Base-by-base conservation (phyloP, 1,140 invertebrate species). In the Platyscapa corneri region DNA sequence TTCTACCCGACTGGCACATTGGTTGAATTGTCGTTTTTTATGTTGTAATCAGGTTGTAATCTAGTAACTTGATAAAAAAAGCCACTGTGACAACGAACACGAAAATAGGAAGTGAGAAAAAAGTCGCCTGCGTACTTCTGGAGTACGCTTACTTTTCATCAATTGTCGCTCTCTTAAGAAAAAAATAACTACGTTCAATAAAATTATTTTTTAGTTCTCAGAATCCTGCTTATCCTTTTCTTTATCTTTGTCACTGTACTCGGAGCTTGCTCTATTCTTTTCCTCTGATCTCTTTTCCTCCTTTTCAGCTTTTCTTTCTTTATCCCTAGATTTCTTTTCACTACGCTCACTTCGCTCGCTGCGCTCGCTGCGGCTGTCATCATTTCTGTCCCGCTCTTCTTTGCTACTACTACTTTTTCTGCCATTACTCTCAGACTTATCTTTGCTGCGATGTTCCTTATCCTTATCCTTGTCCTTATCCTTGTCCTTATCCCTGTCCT, bases 381-480 rank as follows among this genome's bases (percentile, higher is more conserved):
- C 91, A 90, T 87, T 92, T 89, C 67, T 93, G 93, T 87, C 92
- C 89, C 32, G 93, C 92, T 72, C 92, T 92, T 89, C 85, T 81
- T 90, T 84, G 79, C 86, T 87, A 14, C 93, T 92, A 81, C 86
- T 87, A 14, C 93, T 92, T 46, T 91, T 93, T 77, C 93, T 94
- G 6, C 93, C 92, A 49, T 92, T 93, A 64, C 88, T 91, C 46
- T 94, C 93, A n/a, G 91, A 92, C 85, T 94, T 94, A 65, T 93
- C 92, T 46, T 94, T 93, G 30, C 90, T 91, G 12, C 89, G 88
- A 27, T 86, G 64, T 18, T 90, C 90, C 72, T 91, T 92, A 23
- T 93, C 93, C 80, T 91, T 92, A 20, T 93, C 93, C 78, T 88
- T 91, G 2, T 93, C 92, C 56, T 92, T 92, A 34, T 93, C 92